These are phyloP conservation scores for Petrocephalus microphthalmus DNA, from an alignment of 2,113 vertebrate species.

Conservation along the genomic window DNA sequence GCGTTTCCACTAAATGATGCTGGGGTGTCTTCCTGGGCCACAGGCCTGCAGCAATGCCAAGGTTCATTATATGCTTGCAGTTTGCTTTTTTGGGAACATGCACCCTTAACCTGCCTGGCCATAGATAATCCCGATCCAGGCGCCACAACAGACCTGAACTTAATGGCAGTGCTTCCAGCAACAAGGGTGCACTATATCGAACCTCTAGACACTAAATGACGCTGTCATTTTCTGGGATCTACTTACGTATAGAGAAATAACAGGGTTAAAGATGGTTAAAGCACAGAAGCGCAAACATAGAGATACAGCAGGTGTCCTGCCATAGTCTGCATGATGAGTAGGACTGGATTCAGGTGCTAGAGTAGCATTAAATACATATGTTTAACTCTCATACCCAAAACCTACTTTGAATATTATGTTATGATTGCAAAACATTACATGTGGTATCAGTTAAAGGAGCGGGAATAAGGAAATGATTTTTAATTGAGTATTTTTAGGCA, in stretches of 20 bases:
- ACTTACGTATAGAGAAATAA: not conserved
- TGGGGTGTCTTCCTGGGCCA: not conserved
- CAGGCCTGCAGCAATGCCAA: not conserved
- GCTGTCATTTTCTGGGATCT: not conserved
- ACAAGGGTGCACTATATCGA: not conserved
- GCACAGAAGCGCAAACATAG: not conserved
- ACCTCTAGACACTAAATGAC: not conserved
- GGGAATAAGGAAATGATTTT: not conserved
- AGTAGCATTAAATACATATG: not conserved
- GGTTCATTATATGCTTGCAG: not conserved
- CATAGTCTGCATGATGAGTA: not conserved
- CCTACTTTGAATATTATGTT: not conserved
- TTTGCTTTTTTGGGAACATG: not conserved
- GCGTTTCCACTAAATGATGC: not conserved
- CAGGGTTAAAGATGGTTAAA: not conserved
- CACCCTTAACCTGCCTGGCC: not conserved
- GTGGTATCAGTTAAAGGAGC: not conserved
- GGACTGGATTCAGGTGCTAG: not conserved
- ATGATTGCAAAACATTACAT: not conserved
- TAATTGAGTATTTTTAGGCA: not conserved
- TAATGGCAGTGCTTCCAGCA: not conserved
- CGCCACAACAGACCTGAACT: not conserved
- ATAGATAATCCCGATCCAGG: not conserved
- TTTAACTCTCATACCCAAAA: not conserved
- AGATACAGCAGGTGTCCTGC: not conserved